phyloP scores from a whole-genome alignment of 1,140 invertebrate genomes.

The Drosophila lacertosa region DNA sequence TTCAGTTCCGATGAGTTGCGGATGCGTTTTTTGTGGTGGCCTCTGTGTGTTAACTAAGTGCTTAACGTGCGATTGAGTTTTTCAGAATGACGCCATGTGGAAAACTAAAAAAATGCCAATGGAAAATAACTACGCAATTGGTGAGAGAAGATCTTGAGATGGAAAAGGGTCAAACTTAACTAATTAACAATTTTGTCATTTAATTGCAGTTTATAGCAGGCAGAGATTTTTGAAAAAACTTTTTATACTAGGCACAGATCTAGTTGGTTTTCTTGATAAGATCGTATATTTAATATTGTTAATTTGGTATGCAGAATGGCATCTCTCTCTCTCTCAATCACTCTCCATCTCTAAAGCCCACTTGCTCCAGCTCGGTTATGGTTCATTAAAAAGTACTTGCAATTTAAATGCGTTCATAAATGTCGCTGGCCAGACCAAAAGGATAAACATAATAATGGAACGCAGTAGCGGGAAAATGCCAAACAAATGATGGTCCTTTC shows the following conservation, averaged over 20 bases:
- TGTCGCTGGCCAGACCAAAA: slow-evolving; percentile 26
- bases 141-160: neutral
- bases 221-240: too few relatives aligned
- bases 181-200: too few relatives aligned
- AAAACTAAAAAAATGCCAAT: slow-evolving; percentile 4
- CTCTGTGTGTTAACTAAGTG: neutral
- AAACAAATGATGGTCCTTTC: slow-evolving; percentile 66
- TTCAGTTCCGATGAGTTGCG: slow-evolving; percentile 1
- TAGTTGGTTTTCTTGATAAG: too few relatives aligned
- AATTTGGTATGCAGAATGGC: too few relatives aligned
- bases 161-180: too few relatives aligned
- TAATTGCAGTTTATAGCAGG: too few relatives aligned
- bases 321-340: neutral
- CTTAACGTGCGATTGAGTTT: slow-evolving; percentile 1
- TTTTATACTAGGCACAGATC: too few relatives aligned
- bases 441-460: slow-evolving; percentile 8
- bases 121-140: neutral
- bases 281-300: too few relatives aligned
- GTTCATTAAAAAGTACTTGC: slow-evolving; percentile 66
- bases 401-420: slow-evolving; percentile 68
- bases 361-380: slow-evolving; percentile 7
- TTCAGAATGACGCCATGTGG: slow-evolving; percentile 16
- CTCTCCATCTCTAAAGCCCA: neutral
- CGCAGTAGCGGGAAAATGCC: slow-evolving; percentile 37
- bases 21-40: neutral